Evolutionary conservation across 2,888 invertebrate species (phyloP).

Genomic region (Ectemnius continuus): DNA sequence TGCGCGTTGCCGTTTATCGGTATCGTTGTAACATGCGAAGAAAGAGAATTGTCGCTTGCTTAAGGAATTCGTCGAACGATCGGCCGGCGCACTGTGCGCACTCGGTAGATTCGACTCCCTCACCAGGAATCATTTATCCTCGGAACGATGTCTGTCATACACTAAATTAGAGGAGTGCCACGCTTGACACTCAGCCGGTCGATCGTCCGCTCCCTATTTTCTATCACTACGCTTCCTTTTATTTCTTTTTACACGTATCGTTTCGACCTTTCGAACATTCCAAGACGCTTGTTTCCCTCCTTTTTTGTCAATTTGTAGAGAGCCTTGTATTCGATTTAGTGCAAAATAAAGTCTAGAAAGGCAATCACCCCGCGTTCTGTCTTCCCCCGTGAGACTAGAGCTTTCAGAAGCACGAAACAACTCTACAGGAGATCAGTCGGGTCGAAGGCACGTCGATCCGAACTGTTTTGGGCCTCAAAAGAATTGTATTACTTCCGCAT

Average conservation of each 20-base stretch:
- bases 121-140: no score
- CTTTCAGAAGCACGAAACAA: not conserved
- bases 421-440: not conserved
- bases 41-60: constrained; percentile 58
- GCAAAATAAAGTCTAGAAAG: constrained; percentile 78
- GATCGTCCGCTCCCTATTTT: constrained; percentile 46
- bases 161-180: no score
- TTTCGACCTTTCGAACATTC: constrained; percentile 74
- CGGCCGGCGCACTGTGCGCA: constrained; percentile 19
- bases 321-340: constrained; percentile 77
- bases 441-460: no score
- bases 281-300: constrained; percentile 71
- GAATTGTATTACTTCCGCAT: constrained; percentile 38
- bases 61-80: constrained; percentile 54
- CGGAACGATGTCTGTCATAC: no score
- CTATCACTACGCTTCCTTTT: constrained; percentile 60
- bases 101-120: no score
- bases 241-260: constrained; percentile 63
- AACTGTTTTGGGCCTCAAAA: not conserved
- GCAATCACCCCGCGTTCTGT: constrained; percentile 58
- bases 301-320: constrained; percentile 75
- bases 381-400: constrained; percentile 4
- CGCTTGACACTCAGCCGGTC: constrained; percentile 17
- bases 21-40: constrained; percentile 47
- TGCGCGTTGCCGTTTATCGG: constrained; percentile 42